phyloP scores from a whole-genome alignment of 2,888 invertebrate species.

The Punctoribates punctum region DNA sequence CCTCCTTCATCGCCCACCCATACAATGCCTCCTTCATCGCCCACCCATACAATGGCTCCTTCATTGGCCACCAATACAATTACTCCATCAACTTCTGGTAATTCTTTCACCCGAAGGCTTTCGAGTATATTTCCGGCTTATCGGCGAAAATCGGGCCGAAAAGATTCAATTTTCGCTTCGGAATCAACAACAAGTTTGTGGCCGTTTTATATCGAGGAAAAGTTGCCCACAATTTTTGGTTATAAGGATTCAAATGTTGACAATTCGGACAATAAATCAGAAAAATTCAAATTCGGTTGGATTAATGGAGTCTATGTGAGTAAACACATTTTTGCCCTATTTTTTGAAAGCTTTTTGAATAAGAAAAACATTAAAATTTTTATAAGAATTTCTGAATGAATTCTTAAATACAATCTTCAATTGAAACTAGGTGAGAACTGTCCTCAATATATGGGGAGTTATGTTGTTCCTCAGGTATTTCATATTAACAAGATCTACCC shows the following conservation, averaged over 20 bases:
- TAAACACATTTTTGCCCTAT: not conserved
- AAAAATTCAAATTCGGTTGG: constrained; percentile 44
- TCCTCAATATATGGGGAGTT: constrained; percentile 44
- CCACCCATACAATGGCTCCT: no score
- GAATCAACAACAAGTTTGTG: constrained; percentile 40
- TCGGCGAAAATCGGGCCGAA: constrained; percentile 39
- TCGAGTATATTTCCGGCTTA: constrained; percentile 38
- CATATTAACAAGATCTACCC: not conserved
- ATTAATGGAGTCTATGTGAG: constrained; percentile 44
- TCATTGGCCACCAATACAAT: no score
- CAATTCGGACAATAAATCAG: not conserved
- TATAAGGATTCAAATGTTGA: not conserved
- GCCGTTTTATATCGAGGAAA: constrained; percentile 35
- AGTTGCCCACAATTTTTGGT: constrained; percentile 28
- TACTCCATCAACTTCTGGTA: not conserved
- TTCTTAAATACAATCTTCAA: no score
- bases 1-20: no score
- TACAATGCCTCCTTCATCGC: no score
- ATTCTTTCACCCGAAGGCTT: constrained; percentile 1
- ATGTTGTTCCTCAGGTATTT: constrained; percentile 43
- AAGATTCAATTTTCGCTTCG: constrained; percentile 40
- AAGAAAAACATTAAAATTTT: not conserved
- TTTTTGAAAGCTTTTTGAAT: not conserved
- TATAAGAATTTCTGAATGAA: no score
- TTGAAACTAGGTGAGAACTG: constrained; percentile 37